Conservation (phyloP, 2,888 invertebrate genomes). For the Synergus laeviventris region DNA sequence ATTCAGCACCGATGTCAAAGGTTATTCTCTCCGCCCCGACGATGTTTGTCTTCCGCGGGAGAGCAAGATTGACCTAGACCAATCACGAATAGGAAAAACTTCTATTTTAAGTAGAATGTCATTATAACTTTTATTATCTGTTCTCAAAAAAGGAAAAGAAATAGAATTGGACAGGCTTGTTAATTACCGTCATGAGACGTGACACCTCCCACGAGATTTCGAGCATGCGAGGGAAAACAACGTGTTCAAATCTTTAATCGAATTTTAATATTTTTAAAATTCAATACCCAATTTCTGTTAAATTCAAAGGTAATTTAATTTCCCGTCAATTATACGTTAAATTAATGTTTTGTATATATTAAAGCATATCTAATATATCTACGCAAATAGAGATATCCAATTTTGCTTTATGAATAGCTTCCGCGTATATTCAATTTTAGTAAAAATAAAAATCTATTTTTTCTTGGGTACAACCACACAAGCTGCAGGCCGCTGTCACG, state of each 20-base stretch:
- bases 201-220: not conserved
- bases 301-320: not conserved
- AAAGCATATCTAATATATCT: not conserved
- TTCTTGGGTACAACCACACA: not conserved
- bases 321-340: not conserved
- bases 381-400: not conserved
- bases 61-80: slow-evolving; percentile 7
- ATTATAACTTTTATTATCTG: not conserved
- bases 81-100: not conserved
- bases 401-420: not conserved
- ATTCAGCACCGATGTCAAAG: not conserved
- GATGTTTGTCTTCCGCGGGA: slow-evolving; percentile 16
- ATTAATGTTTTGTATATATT: not conserved
- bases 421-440: not conserved
- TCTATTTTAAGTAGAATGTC: not conserved
- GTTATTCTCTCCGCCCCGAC: not conserved
- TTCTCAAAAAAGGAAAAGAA: not conserved
- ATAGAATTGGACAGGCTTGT: no score
- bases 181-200: not conserved
- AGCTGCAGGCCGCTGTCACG: not conserved
- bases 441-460: not conserved
- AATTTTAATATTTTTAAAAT: no score
- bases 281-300: not conserved
- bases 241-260: no score
- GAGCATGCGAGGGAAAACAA: not conserved